A percentile compares a stretch with the other conserved stretches of the same genome.
Conservation (phyloP, 2,113 vertebrate species). For the Galemys pyrenaicus region DNA sequence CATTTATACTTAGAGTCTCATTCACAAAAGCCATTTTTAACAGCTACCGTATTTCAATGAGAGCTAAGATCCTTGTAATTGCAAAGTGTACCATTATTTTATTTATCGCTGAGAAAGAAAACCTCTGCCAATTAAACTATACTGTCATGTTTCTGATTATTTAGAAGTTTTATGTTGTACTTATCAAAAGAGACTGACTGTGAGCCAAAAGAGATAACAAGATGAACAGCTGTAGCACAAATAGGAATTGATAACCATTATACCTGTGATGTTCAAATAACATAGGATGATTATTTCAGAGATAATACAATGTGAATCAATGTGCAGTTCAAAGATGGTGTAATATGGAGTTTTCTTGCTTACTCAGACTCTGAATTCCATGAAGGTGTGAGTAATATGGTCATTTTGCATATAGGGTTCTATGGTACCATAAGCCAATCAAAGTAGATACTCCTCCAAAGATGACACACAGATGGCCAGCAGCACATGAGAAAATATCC, state of each 20-base stretch:
- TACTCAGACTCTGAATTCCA: background rate
- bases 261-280: background rate
- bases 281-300: background rate
- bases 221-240: background rate
- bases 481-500: too few relatives aligned
- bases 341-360: background rate
- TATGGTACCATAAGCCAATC: too few relatives aligned
- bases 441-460: too few relatives aligned
- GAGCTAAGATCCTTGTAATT: background rate
- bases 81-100: background rate
- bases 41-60: rapidly evolving
- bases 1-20: background rate
- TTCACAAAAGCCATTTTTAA: background rate
- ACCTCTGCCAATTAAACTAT: background rate
- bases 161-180: background rate
- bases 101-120: background rate
- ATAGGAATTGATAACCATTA: background rate
- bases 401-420: background rate
- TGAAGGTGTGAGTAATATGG: rapidly evolving
- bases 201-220: background rate
- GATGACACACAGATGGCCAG: too few relatives aligned
- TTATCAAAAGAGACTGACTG: background rate
- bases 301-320: background rate
- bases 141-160: background rate
- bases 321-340: background rate